Evolutionary conservation across 2,113 vertebrate genomes (phyloP).

Genomic region (Ammospiza nelsoni): DNA sequence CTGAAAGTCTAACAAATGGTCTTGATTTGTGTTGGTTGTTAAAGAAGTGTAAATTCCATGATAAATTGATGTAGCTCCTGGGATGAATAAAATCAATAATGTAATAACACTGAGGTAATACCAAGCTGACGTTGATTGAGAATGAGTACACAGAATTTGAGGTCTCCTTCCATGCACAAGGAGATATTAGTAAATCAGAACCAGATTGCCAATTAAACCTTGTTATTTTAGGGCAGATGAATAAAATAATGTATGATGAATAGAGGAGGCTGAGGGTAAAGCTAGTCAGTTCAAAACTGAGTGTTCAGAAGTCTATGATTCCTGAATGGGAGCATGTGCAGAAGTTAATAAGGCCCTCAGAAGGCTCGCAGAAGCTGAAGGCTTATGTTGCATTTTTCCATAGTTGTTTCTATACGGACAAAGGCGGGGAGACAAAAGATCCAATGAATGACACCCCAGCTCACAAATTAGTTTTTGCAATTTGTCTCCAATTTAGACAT

Average conservation of each 20-base stretch:
- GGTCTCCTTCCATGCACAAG: conserved; percentile 33
- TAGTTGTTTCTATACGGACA: background rate
- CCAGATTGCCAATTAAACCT: conserved; percentile 41
- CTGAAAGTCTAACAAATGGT: conserved; percentile 34
- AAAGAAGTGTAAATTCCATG: conserved; percentile 51
- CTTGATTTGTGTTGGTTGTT: conserved; percentile 51
- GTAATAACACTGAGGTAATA: conserved; percentile 53
- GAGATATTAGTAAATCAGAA: conserved; percentile 52
- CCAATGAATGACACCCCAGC: background rate
- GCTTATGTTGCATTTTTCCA: background rate
- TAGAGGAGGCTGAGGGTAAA: background rate
- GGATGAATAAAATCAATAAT: conserved; percentile 62
- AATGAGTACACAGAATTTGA: conserved; percentile 37
- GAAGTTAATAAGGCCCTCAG: background rate
- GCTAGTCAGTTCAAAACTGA: background rate
- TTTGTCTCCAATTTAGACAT: background rate
- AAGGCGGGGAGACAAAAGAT: background rate
- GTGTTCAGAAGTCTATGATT: background rate
- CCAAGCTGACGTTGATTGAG: conserved; percentile 37
- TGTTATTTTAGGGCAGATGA: conserved; percentile 49
- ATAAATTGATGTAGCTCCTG: conserved; percentile 54
- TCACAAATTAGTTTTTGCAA: background rate
- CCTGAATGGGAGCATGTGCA: background rate
- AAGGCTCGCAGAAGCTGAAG: background rate
- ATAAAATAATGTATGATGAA: conserved; percentile 10